Conservation (phyloP, 2,113 vertebrate genomes). For the Struthio camelus region DNA sequence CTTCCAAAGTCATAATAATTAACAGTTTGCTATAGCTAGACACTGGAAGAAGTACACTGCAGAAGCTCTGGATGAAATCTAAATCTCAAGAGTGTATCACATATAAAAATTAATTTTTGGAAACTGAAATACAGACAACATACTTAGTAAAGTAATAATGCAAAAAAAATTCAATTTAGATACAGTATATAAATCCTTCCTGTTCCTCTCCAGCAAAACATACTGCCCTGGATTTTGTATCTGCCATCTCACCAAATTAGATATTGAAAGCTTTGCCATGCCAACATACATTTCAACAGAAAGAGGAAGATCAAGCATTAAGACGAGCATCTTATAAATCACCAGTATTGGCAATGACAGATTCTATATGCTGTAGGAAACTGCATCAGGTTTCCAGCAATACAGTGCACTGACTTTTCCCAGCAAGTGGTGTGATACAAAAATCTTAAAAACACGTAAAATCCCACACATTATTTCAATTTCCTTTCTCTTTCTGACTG, state of each 20-base stretch:
- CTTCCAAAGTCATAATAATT: neutral
- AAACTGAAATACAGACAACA: neutral
- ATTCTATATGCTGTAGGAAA: neutral
- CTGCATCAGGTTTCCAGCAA: neutral
- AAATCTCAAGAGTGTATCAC: neutral
- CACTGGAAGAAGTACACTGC: neutral
- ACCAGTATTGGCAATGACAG: neutral
- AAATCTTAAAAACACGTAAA: neutral
- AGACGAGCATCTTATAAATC: neutral
- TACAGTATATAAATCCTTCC: neutral
- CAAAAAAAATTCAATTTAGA: neutral
- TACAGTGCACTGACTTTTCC: neutral
- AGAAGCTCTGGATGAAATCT: neutral
- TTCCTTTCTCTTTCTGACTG: neutral
- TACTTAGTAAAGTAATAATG: neutral
- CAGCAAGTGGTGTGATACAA: neutral
- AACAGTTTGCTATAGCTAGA: neutral
- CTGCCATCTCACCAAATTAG: neutral
- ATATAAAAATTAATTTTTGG: neutral
- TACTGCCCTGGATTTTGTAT: neutral
- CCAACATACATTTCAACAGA: neutral
- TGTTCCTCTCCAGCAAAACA: too few relatives aligned
- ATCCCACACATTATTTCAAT: neutral
- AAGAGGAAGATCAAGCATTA: neutral
- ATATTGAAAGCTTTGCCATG: neutral